Percentiles rank a stretch among this genome's conserved stretches.
These are phyloP conservation scores for Gandaritis pyraliata DNA, from an alignment of 2,888 invertebrate genomes.

Conservation along the genomic window DNA sequence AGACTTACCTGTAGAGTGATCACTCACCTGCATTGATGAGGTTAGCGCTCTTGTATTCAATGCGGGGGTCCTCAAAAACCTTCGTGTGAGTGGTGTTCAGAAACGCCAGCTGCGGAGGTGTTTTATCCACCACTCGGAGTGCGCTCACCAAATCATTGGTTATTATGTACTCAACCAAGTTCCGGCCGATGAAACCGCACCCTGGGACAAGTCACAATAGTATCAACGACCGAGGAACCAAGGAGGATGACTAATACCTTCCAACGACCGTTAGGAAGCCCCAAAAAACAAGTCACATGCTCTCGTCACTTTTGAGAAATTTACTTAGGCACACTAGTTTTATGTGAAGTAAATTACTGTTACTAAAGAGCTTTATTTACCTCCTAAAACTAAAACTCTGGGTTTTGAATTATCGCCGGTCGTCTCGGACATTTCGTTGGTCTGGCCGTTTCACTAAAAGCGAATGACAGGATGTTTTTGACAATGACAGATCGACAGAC, in stretches of 20 bases:
- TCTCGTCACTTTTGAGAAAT: slow-evolving; percentile 5
- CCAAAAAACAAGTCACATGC: slow-evolving; percentile 48
- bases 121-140: slow-evolving; percentile 95
- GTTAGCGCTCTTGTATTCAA: slow-evolving; percentile 96
- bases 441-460: slow-evolving; percentile 61
- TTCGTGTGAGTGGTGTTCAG: slow-evolving; percentile 89
- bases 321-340: slow-evolving; percentile 4
- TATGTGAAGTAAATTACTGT: slow-evolving; percentile 4
- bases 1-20: not conserved
- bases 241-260: slow-evolving; percentile 76
- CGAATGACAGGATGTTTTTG: slow-evolving; percentile 50
- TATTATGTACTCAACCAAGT: slow-evolving; percentile 92
- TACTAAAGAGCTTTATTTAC: slow-evolving; percentile 52
- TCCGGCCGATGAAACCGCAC: slow-evolving; percentile 96
- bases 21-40: slow-evolving; percentile 92
- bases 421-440: slow-evolving; percentile 74
- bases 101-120: slow-evolving; percentile 97
- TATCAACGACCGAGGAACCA: slow-evolving; percentile 44
- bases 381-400: slow-evolving; percentile 78
- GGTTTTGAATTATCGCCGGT: slow-evolving; percentile 79
- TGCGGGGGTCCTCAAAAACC: slow-evolving; percentile 89
- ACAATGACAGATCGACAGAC: slow-evolving; percentile 33
- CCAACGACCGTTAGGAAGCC: slow-evolving; percentile 66
- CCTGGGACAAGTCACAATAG: slow-evolving; percentile 84
- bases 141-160: slow-evolving; percentile 89